Conservation (phyloP, 2,888 invertebrate species). For the Drosophila nigricruria region DNA sequence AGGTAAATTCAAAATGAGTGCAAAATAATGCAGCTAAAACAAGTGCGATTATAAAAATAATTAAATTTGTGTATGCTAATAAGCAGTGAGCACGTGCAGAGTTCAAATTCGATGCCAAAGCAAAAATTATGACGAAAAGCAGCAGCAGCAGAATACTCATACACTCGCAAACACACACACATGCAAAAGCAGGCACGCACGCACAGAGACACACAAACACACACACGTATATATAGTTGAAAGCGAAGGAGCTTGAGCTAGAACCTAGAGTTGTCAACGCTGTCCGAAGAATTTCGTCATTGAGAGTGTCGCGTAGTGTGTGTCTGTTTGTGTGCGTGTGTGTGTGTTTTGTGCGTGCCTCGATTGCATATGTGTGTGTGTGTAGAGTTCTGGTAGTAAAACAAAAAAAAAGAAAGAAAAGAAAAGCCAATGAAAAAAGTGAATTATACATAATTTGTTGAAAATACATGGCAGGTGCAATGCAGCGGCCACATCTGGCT, state of each 20-base stretch:
- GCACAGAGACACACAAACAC: slow-evolving; percentile 32
- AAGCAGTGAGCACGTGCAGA: slow-evolving; percentile 48
- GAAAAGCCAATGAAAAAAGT: slow-evolving; percentile 60
- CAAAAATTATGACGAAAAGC: slow-evolving; percentile 71
- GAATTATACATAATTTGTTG: slow-evolving; percentile 62
- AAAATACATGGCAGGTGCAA: slow-evolving; percentile 48
- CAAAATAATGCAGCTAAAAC: slow-evolving; percentile 53
- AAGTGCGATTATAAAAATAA: slow-evolving; percentile 44
- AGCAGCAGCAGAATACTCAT: slow-evolving; percentile 57
- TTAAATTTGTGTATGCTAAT: slow-evolving; percentile 41
- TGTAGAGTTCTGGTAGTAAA: slow-evolving; percentile 71
- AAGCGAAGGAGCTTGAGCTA: slow-evolving; percentile 64
- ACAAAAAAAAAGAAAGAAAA: slow-evolving; percentile 59
- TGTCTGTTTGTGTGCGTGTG: slow-evolving; percentile 44
- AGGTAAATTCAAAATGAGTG: slow-evolving; percentile 79
- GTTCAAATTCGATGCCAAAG: slow-evolving; percentile 52
- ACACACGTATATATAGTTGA: slow-evolving; percentile 30
- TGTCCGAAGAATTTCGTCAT: slow-evolving; percentile 83
- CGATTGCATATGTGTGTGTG: slow-evolving; percentile 57
- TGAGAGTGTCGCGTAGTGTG: slow-evolving; percentile 66
- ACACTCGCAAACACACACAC: slow-evolving; percentile 30
- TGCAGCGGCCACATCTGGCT: slow-evolving; percentile 30
- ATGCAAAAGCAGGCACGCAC: slow-evolving; percentile 36
- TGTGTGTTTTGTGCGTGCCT: slow-evolving; percentile 64
- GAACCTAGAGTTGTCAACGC: slow-evolving; percentile 78